A percentile compares a stretch with the other conserved stretches of the same genome.
These are phyloP conservation scores for Pomatorhinus ruficollis DNA, from an alignment of 2,113 vertebrate genomes.

Conservation along the genomic window DNA sequence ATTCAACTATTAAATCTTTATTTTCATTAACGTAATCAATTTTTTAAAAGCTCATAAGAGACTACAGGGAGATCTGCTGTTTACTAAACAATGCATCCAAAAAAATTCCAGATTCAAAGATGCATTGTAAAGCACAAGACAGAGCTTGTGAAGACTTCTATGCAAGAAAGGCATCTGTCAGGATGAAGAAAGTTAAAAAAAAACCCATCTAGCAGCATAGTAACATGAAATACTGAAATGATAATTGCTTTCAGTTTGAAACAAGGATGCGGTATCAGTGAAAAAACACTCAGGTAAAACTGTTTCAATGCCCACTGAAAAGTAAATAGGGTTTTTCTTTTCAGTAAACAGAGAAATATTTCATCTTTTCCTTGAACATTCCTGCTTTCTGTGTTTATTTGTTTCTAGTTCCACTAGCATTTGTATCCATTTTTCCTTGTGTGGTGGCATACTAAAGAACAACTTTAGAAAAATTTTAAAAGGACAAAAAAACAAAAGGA, in stretches of 20 bases:
- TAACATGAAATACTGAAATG: neutral
- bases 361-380: slow-evolving; percentile 43
- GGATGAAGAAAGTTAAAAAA: neutral
- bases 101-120: neutral
- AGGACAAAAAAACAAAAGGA: slow-evolving; percentile 52
- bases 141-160: neutral
- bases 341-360: slow-evolving; percentile 39
- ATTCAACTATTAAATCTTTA: neutral
- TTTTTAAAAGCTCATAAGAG: neutral
- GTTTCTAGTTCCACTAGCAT: slow-evolving; percentile 39
- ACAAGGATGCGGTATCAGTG: neutral
- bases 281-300: slow-evolving; percentile 20
- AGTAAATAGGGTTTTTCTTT: slow-evolving; percentile 40
- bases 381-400: slow-evolving; percentile 8
- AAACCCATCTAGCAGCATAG: neutral
- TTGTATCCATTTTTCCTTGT: slow-evolving; percentile 18
- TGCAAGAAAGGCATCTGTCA: neutral
- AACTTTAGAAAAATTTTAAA: slow-evolving; percentile 41
- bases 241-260: neutral
- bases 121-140: neutral
- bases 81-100: slow-evolving; percentile 14
- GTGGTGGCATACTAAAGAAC: slow-evolving; percentile 26
- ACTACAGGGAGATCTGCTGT: neutral
- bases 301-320: neutral
- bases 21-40: neutral